phyloP scores from a whole-genome alignment of 2,797 vertebrate species.

The Sternotherus odoratus region DNA sequence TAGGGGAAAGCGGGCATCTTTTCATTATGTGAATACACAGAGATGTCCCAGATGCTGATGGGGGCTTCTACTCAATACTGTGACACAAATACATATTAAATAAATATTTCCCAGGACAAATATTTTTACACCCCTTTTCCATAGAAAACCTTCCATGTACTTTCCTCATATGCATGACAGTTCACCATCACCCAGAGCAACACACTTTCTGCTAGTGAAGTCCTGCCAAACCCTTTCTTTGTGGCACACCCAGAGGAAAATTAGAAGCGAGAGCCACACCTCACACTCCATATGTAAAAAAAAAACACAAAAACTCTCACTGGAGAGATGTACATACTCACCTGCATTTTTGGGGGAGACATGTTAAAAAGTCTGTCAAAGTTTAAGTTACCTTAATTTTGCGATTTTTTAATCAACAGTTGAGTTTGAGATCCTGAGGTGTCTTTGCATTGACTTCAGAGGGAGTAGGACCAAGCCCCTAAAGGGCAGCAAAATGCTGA shows the following conservation, averaged over 20 bases:
- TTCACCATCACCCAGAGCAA: background rate
- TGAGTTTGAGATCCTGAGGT: background rate
- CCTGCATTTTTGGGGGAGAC: background rate
- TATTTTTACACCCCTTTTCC: background rate
- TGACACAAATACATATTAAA: background rate
- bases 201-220: background rate
- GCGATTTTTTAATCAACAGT: rapidly evolving
- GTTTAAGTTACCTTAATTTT: rapidly evolving
- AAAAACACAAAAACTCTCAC: background rate
- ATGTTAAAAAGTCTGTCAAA: rapidly evolving
- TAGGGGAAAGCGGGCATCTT: background rate
- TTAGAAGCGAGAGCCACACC: background rate
- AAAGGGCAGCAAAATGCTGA: background rate
- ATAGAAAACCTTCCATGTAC: background rate
- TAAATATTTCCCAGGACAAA: background rate
- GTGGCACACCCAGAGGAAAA: background rate
- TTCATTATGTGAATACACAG: background rate
- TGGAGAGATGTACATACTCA: background rate
- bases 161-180: background rate
- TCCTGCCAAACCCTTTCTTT: background rate
- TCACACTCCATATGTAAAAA: background rate
- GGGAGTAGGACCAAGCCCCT: background rate
- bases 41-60: background rate
- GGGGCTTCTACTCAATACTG: background rate
- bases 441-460: background rate